A percentile compares a stretch with the other conserved stretches of the same genome.
phyloP scores from a whole-genome alignment of 1,140 invertebrate genomes.

The Drosophila dunni region DNA sequence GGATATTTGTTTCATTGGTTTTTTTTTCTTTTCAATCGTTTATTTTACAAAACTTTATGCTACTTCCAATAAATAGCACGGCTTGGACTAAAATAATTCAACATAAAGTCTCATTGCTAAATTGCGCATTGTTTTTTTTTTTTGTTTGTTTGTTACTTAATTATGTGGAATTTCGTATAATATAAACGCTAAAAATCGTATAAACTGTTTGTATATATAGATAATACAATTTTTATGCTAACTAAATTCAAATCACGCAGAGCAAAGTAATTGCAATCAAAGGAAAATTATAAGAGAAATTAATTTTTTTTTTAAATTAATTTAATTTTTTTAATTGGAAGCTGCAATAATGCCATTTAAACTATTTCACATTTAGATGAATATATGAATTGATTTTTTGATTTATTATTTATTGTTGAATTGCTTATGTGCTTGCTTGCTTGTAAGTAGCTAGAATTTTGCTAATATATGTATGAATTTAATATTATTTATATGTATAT shows the following conservation, averaged over 20 bases:
- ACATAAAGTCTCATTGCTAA: slow-evolving; percentile 73
- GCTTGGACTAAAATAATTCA: slow-evolving; percentile 55
- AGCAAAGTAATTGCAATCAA: slow-evolving; percentile 38
- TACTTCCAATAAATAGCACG: slow-evolving; percentile 49
- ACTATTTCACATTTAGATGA: slow-evolving; percentile 51
- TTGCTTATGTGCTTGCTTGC: slow-evolving; percentile 57
- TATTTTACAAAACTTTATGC: slow-evolving; percentile 65
- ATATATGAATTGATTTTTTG: slow-evolving; percentile 17
- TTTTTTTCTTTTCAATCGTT: slow-evolving; percentile 51
- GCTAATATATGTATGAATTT: slow-evolving; percentile 55
- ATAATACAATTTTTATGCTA: slow-evolving; percentile 48
- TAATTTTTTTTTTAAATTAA: slow-evolving; percentile 17
- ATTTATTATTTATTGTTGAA: slow-evolving; percentile 53
- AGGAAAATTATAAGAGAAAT: slow-evolving; percentile 10
- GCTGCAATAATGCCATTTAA: slow-evolving; percentile 44
- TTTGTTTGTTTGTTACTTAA: slow-evolving; percentile 45
- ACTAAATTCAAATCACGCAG: slow-evolving; percentile 53
- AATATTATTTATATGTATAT: slow-evolving; percentile 43
- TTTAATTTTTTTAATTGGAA: slow-evolving; percentile 36
- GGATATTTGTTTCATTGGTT: slow-evolving; percentile 20
- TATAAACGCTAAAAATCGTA: slow-evolving; percentile 38
- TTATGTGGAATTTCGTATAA: slow-evolving; percentile 58
- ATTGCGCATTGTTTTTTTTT: slow-evolving; percentile 67
- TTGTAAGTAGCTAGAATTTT: slow-evolving; percentile 69
- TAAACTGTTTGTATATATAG: slow-evolving; percentile 42